Evolutionary conservation across 2,888 invertebrate genomes (phyloP).

Genomic region (Omphaloscelis lunosa): DNA sequence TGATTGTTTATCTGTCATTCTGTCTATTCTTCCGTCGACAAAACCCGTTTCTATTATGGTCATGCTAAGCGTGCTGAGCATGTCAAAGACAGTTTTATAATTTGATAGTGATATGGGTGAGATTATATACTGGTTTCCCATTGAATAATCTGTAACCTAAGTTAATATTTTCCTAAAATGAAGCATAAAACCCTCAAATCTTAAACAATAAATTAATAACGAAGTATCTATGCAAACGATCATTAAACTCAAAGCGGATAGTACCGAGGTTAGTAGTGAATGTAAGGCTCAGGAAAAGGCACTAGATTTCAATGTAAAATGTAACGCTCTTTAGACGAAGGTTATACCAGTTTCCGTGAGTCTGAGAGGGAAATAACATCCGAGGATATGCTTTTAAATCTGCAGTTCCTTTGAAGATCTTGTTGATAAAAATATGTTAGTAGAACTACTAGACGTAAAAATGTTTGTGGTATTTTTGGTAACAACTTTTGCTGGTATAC

Average conservation of each 20-base stretch:
- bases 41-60: no score
- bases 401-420: conserved; percentile 18
- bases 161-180: background rate
- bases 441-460: background rate
- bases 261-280: conserved; percentile 66
- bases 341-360: conserved; percentile 40
- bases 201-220: conserved; percentile 3
- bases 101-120: no score
- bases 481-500: background rate
- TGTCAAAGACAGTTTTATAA: no score
- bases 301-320: conserved; percentile 55
- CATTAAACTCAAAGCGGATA: conserved; percentile 49
- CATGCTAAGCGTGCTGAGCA: no score
- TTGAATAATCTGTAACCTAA: background rate
- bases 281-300: conserved; percentile 60
- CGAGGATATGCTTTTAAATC: conserved; percentile 12
- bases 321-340: conserved; percentile 56
- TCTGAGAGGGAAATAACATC: conserved; percentile 9
- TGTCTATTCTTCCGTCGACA: no score
- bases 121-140: no score
- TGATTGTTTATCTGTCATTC: no score
- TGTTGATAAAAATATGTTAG: background rate
- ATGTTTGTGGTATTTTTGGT: background rate
- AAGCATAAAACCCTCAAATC: conserved; percentile 12
- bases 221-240: conserved; percentile 15